These are phyloP conservation scores for Panopea generosa DNA, from an alignment of 2,888 invertebrate genomes.

Conservation along the genomic window DNA sequence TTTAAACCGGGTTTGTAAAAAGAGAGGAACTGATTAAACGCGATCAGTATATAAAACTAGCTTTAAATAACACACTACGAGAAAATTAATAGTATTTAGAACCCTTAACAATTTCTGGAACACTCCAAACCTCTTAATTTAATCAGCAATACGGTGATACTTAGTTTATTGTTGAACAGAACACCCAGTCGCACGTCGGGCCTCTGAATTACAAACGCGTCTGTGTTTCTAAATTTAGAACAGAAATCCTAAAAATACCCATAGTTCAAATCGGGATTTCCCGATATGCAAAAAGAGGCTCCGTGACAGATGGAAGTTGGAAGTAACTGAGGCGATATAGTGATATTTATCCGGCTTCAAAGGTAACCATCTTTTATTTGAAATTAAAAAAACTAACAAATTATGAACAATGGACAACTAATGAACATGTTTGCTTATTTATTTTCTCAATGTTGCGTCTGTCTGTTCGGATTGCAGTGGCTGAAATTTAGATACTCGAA, in stretches of 20 bases:
- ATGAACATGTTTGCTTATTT: conserved; percentile 14
- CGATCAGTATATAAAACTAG: too few species aligned
- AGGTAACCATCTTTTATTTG: conserved; percentile 35
- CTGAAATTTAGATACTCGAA: conserved; percentile 35
- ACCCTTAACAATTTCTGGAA: too few species aligned
- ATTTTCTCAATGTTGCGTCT: conserved; percentile 35
- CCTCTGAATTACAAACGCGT: too few species aligned
- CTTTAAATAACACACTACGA: too few species aligned
- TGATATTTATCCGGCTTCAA: conserved; percentile 42
- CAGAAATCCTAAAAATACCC: conserved; percentile 19
- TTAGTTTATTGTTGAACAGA: too few species aligned
- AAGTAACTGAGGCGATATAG: conserved; percentile 47
- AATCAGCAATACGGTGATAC: too few species aligned
- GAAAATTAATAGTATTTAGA: too few species aligned
- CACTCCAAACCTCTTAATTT: too few species aligned
- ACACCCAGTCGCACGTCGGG: too few species aligned
- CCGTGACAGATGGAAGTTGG: conserved; percentile 36
- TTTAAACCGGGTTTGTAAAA: too few species aligned
- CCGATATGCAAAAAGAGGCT: conserved; percentile 63
- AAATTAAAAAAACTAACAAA: conserved; percentile 7
- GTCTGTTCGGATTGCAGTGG: conserved; percentile 42
- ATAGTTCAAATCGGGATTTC: conserved; percentile 42
- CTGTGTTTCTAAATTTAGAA: conserved; percentile 14
- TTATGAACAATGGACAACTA: conserved; percentile 15
- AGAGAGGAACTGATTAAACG: too few species aligned